Base-by-base conservation (phyloP, 2,888 invertebrate species). In the Scaptomyza polygonia region DNA sequence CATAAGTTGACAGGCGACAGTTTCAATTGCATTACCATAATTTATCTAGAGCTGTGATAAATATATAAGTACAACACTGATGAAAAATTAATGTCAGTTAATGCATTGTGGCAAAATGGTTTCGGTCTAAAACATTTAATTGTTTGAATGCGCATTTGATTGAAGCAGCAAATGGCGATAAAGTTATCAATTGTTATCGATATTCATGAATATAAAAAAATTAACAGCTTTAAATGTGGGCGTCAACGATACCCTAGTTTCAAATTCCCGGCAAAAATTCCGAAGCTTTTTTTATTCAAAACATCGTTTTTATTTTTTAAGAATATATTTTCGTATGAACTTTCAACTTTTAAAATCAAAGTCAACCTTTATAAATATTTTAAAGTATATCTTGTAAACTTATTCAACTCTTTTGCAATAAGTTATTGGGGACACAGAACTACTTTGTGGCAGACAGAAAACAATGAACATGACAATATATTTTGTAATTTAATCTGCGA, bases 401-500 rank as follows among this genome's bases (percentile, higher is more conserved):
- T 7, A 47, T 36, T 7, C 6, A 27, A 39, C 32, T 14, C 14
- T 21, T 16, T 29, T 18, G 1, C 27, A 16, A 29, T 16, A 14
- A 29, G 12, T 42, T 21, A 5, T n/a, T 11, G 8, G 48, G 40
- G 47, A 21, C 48, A 32, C 5, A 40, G 12, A 25, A 11, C 16
- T 25, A 40, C 36, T 55, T 44, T 16, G 14, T 36, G 6, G 29
- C 18, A 14, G 52, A 45, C 64, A 64, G 21, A 12, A 34, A 63
- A 48, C 62, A 83, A 42, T 51, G 36, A 55, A 88, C 86, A 88
- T 77, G 84, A 79, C 84, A 84, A 71, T 70, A 71, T 81, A 77
- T 77, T 71, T 68, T 86, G 88, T 86, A 86, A 86, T 77, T 84
- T 74, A 81, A 88, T 77, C 79, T 79, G 65, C 68, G 43, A 63